Evolutionary conservation across 1,140 invertebrate genomes (phyloP).

Genomic region (Drosophila mojavensis): DNA sequence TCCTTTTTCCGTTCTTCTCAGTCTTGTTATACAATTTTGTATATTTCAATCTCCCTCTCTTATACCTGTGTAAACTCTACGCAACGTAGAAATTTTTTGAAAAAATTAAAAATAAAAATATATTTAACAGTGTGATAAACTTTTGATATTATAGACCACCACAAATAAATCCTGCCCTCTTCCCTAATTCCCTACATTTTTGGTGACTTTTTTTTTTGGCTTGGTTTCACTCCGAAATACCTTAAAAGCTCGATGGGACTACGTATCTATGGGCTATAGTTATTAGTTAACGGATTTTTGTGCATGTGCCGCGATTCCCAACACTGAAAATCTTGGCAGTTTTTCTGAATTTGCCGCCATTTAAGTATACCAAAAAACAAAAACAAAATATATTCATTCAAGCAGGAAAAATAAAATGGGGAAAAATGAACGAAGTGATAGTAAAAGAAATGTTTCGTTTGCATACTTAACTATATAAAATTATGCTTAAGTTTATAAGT

Average conservation of each 20-base stretch:
- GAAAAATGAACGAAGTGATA: slow-evolving; percentile 57
- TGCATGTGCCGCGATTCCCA: slow-evolving; percentile 55
- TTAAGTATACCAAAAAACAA: slow-evolving; percentile 78
- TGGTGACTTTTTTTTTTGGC: slow-evolving; percentile 70
- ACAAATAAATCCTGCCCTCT: no score
- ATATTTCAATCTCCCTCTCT: background rate
- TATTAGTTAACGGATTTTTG: slow-evolving; percentile 8
- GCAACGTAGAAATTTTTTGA: slow-evolving; percentile 27
- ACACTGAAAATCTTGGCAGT: slow-evolving; percentile 54
- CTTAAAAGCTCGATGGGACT: background rate
- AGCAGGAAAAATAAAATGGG: slow-evolving; percentile 15
- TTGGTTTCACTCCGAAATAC: slow-evolving; percentile 27
- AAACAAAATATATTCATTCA: slow-evolving; percentile 50
- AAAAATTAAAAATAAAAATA: slow-evolving; percentile 12
- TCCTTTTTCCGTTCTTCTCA: background rate
- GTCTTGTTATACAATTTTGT: no score
- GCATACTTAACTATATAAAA: slow-evolving; percentile 66
- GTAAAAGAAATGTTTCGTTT: slow-evolving; percentile 54
- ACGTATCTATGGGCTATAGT: background rate
- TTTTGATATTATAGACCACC: slow-evolving; percentile 21
- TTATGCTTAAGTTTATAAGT: slow-evolving; percentile 64
- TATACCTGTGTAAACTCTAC: slow-evolving; percentile 15
- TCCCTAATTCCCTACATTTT: background rate
- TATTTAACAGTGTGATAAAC: slow-evolving; percentile 29
- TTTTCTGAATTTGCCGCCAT: slow-evolving; percentile 67